A percentile compares a stretch with the other conserved stretches of the same genome.
Evolutionary conservation across 2,888 invertebrate species (phyloP).

Genomic region (Drosophila limbata): DNA sequence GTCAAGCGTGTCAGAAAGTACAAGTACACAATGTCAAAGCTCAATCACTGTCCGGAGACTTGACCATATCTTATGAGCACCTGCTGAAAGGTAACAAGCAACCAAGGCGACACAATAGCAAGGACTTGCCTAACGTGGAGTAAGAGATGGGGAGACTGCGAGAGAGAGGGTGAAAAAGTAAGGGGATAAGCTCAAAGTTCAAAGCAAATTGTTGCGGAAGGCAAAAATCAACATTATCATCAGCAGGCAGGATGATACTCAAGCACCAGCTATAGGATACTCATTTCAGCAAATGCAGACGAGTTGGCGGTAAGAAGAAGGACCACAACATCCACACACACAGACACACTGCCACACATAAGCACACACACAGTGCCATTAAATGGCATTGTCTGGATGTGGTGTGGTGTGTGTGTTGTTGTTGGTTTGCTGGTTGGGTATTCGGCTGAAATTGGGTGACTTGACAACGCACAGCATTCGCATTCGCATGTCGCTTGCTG

Average conservation of each 20-base stretch:
- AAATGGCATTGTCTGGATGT: constrained; percentile 37
- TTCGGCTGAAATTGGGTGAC: constrained; percentile 35
- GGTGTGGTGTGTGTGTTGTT: constrained; percentile 8
- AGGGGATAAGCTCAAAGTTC: constrained; percentile 53
- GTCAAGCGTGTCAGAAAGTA: constrained; percentile 20
- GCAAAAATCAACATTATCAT: constrained; percentile 80
- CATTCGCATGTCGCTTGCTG: constrained; percentile 70
- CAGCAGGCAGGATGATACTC: constrained; percentile 58
- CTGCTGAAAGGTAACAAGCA: constrained; percentile 54
- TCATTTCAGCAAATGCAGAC: constrained; percentile 63
- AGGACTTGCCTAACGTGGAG: not conserved
- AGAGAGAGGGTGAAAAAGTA: not conserved
- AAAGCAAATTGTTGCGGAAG: constrained; percentile 82
- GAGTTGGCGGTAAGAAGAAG: constrained; percentile 32
- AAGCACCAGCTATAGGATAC: constrained; percentile 63
- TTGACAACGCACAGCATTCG: constrained; percentile 62
- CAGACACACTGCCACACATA: not conserved
- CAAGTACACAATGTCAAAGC: constrained; percentile 40
- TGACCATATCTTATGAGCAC: constrained; percentile 46
- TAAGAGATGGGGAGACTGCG: not conserved
- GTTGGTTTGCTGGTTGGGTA: constrained; percentile 9
- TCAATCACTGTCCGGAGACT: constrained; percentile 28
- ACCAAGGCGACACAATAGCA: constrained; percentile 31
- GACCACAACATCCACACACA: constrained; percentile 28
- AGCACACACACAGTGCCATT: constrained; percentile 17